Base-by-base conservation (phyloP, 2,113 vertebrate genomes). In the Pluvianellus socialis region DNA sequence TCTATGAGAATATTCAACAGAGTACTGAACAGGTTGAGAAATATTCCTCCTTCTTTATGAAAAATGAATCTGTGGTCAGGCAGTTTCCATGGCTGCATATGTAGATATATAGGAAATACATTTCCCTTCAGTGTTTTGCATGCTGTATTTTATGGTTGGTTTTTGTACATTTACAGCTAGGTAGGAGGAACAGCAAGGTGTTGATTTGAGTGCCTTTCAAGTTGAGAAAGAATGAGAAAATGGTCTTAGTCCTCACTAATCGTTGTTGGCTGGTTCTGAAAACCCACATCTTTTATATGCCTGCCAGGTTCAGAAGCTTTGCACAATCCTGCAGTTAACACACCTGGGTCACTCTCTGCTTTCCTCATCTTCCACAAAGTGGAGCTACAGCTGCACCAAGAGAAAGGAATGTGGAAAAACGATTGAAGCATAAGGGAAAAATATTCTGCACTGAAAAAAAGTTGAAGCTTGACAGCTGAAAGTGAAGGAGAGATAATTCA, bases 381-480 rank as follows among this genome's bases (percentile, higher is more conserved):
- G 98, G 98, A 98, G 98, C 98, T 98, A 32, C 97, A 94, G 93
- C 96, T 96, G 86, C 98, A 96, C 90, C 45, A 12, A 94, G 87
- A 73, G 62, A 88, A 66, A 47, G 17, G 30, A 50, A 55, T 12
- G 30, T 94, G 77, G 66, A 86, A 32, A 63, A 77, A 63, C 7
- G 58, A 68, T 59, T 49, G 88, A 95, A 96, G 62, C 81, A 45
- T 42, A 76, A 96, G 83, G 19, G 87, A 94, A 93, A 70, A 88
- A 94, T 89, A 92, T 53, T 82, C 74, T 95, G 79, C 95, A 88
- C 90, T 75, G 96, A 72, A 92, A 81, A 83, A 88, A 90, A 94
- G 87, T 91, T 96, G 90, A 86, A 96, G 73, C 94, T 94, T 96
- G 92, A 95, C 80, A 88, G 76, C 81, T 94, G 86, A 95, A 94